phyloP scores from a whole-genome alignment of 2,113 vertebrate genomes.

The Phaethon lepturus region DNA sequence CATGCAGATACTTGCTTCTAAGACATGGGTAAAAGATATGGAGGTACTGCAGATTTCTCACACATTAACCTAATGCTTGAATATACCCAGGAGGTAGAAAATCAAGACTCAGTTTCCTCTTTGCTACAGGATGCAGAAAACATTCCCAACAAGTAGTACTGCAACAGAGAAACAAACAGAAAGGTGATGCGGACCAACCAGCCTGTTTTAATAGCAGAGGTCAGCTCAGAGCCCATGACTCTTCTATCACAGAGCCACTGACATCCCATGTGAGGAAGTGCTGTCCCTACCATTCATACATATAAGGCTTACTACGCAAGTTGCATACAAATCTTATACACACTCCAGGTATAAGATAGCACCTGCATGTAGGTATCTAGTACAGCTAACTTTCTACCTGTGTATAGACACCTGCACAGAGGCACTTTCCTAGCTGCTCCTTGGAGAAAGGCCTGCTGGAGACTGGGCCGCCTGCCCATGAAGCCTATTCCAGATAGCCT shows the following conservation, averaged over 20 bases:
- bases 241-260: not conserved
- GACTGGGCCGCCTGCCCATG: rapidly evolving
- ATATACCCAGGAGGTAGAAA: not conserved
- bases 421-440: not conserved
- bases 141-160: not conserved
- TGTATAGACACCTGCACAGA: not conserved
- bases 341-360: not conserved
- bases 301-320: rapidly evolving
- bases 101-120: not conserved
- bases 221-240: rapidly evolving
- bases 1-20: not conserved
- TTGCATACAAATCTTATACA: not conserved
- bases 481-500: not conserved
- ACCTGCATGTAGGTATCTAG: rapidly evolving
- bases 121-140: not conserved
- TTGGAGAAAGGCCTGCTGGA: not conserved
- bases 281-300: not conserved
- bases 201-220: not conserved
- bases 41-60: not conserved
- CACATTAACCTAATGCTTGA: not conserved
- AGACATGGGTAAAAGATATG: not conserved
- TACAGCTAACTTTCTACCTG: not conserved
- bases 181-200: not conserved
- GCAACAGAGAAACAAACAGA: not conserved
- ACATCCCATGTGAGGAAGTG: rapidly evolving